These are phyloP conservation scores for Heterodera schachtii DNA, from an alignment of 1,140 invertebrate genomes.

Conservation along the genomic window DNA sequence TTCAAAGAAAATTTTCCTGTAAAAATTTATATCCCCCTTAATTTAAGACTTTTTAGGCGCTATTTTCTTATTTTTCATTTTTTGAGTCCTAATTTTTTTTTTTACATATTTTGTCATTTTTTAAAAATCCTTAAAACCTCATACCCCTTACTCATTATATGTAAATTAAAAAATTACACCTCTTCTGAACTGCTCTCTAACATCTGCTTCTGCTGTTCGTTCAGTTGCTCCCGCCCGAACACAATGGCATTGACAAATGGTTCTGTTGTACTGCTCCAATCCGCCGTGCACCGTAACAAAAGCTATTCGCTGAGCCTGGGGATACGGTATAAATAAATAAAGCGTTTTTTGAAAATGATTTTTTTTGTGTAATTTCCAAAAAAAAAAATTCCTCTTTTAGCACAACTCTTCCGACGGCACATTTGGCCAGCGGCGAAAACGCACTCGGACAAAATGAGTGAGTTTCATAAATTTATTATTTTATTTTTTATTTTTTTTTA, in stretches of 20 bases:
- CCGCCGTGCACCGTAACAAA: neutral
- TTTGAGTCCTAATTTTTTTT: too few species aligned
- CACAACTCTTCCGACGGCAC: conserved; percentile 45
- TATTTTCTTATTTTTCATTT: too few species aligned
- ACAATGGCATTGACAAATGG: conserved; percentile 13
- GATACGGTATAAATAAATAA: neutral
- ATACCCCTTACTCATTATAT: too few species aligned
- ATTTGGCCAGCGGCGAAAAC: conserved; percentile 48
- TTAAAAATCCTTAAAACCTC: too few species aligned
- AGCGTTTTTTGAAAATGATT: neutral
- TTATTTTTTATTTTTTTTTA: too few species aligned
- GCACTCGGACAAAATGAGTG: conserved; percentile 43
- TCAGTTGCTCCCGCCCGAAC: neutral
- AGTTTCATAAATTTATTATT: neutral
- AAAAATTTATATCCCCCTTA: too few species aligned
- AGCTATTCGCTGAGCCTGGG: neutral
- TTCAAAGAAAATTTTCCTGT: too few species aligned
- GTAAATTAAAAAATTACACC: too few species aligned
- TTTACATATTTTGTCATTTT: too few species aligned
- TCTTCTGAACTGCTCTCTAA: too few species aligned
- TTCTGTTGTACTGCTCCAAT: conserved; percentile 26
- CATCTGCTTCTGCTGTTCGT: neutral
- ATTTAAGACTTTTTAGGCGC: too few species aligned
- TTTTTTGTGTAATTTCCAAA: neutral
- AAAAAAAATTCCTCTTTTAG: conserved; percentile 23